Base-by-base conservation (phyloP, 1,140 invertebrate species). In the Cherax quadricarinatus region DNA sequence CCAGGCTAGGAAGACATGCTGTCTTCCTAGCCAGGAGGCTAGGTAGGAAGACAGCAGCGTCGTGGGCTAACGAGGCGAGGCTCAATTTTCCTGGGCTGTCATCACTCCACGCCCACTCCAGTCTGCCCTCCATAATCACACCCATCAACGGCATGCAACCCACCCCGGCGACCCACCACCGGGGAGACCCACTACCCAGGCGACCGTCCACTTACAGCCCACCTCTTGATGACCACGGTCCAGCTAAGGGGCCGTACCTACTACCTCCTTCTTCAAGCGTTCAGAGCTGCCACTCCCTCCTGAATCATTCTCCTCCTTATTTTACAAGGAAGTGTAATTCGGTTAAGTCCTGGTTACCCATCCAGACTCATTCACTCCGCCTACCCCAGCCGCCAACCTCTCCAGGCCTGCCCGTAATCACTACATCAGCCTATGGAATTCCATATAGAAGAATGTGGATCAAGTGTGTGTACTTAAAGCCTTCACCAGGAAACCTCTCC, bases 61-160 rank as follows among this genome's bases (percentile, higher is more conserved):
- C 83, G 78, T 86, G 83, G 85, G 53, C 84, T 85, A 91, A 86
- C 89, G 80, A 91, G 89, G 89, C 89, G 89, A 75, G 89, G 89
- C 89, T 86, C 89, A 91, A 91, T 91, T 91, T 91, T 91, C 89
- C 83, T 48, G 82, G 89, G 84, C 89, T 91, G 89, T 91, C 89
- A 91, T 91, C 89, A 91, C 89, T 81, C 89, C 82, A 66, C 89
- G 89, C 89, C 89, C 89, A 86, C 89, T 79, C 89, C 60, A 70
- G 66, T 53, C 87, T 73, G 83, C 89, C 73, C 80, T 18, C 89
- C 75, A 91, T 90, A 90, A 90, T 90, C 89, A 90, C 75, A 70
- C 89, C 89, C 89, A 91, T 85, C 84, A 86, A 3, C 84, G 57
- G 83, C 89, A 85, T 91, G 89, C 89, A 91, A 91, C 89, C 83